Percentiles rank a stretch among this genome's conserved stretches.
Evolutionary conservation across 2,113 vertebrate species (phyloP).

Genomic region (Phrynosoma blainvillii): DNA sequence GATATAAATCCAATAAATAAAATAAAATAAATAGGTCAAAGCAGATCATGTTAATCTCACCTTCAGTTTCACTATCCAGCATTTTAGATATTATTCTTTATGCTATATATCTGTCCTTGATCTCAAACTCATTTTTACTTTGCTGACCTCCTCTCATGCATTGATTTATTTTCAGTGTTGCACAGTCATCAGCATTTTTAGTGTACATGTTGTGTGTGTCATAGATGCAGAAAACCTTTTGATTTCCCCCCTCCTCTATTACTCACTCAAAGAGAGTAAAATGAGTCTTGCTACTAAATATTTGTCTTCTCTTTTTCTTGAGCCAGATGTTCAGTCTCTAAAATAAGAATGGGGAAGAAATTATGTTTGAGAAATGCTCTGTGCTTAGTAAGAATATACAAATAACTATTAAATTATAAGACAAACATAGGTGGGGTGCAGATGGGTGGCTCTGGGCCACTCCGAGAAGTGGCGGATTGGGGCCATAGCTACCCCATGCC

Average conservation of each 20-base stretch:
- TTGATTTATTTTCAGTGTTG: slow-evolving; percentile 69
- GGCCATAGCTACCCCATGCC: too few species aligned
- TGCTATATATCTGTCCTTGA: slow-evolving; percentile 64
- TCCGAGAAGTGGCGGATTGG: too few species aligned
- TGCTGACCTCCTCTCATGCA: slow-evolving; percentile 58
- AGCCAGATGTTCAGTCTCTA: slow-evolving; percentile 52
- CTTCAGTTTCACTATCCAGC: slow-evolving; percentile 58
- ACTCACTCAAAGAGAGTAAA: slow-evolving; percentile 52
- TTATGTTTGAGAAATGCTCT: neutral
- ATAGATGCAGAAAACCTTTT: neutral
- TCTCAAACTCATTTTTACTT: slow-evolving; percentile 62
- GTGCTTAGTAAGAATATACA: neutral
- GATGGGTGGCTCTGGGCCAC: too few species aligned
- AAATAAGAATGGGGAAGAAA: slow-evolving; percentile 18
- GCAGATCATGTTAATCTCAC: slow-evolving; percentile 59
- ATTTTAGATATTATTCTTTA: slow-evolving; percentile 67
- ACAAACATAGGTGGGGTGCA: neutral
- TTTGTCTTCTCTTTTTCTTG: slow-evolving; percentile 54
- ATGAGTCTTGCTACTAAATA: slow-evolving; percentile 57
- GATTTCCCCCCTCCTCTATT: neutral
- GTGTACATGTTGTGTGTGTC: slow-evolving; percentile 57
- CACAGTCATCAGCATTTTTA: slow-evolving; percentile 65
- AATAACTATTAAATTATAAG: neutral
- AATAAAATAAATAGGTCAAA: slow-evolving; percentile 45
- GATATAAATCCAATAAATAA: too few species aligned